Evolutionary conservation across 2,797 vertebrate species (phyloP), one percentile per base, ranked within the genome.

Genomic region (Callimico goeldii): DNA sequence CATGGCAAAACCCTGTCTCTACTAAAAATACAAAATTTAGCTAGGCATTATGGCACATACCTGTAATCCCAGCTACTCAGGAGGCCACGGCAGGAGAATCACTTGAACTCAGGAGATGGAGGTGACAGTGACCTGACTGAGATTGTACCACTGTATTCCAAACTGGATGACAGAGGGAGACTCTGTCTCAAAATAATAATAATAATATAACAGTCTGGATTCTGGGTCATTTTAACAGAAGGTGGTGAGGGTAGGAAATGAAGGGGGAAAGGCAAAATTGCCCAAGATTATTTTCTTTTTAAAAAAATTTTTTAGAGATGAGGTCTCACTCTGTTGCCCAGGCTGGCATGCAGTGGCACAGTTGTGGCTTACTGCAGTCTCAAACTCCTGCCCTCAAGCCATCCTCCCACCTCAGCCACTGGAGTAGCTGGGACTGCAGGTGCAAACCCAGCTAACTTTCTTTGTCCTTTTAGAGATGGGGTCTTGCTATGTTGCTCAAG

Each of bases 211-310:
- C 19, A 72, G n/a, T 72, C n/a, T 39, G 67, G n/a, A 12, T 58
- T 88, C n/a, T 90, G n/a, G 39, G 7, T 94, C 24, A 70, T 70
- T 93, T 96, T 76, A 93, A 84, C 52, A 88, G 85, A 85, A 88
- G 67, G 75, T 75, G 9, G 20, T 67, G 46, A 24, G 41, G 19
- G 39, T 46, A 39, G 70, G 43, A 94, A 91, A 85, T 79, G 70
- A 48, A 86, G 28, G 67, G 48, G 33, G 15, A 33, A 67, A 91
- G 48, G 33, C 61, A 93, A 46, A 94, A 90, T 86, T 80, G 15
- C 64, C 46, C 46, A 57, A 95, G 36, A 88, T 92, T 15, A 43
- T 80, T 83, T 95, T 96, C 19, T 70, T 70, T 36, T 36, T 70
- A 5, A n/a, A 64, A 64, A 64, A 15, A 4, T n/a, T 72, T 72